Base-by-base conservation (phyloP, 37 sponge, comb jelly and placozoan genomes). In the Theonella swinhoei region DNA sequence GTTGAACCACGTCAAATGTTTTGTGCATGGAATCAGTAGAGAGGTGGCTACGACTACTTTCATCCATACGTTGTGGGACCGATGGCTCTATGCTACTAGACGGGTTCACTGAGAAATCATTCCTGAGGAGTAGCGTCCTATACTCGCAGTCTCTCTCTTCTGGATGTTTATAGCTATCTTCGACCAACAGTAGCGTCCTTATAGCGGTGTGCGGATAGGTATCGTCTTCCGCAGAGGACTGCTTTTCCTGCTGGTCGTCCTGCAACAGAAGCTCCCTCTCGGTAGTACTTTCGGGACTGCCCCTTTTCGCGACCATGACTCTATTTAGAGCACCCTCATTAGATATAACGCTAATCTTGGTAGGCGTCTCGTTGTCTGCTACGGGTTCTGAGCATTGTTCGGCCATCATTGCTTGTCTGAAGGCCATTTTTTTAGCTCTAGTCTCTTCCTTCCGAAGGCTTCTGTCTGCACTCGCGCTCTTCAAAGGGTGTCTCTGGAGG, bases 401-500 rank as follows among this genome's bases (percentile, higher is more conserved):
- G 64, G 26, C 9, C 4, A 28, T 28, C 3, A 63, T 28, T n/a
- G 64, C 64, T 63, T 28, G 60, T 58, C 60, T n/a, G n/a, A n/a
- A n/a, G n/a, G n/a, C 60, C 19, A 11, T 58, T 58, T 58, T 5
- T 63, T n/a, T 63, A 5, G 26, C 64, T 63, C 26, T 28, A 63
- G 64, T n/a, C 26, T 63, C 3, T 47, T 81, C 81, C 24, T 4
- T 31, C 0, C 81, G 62, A 23, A 60, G 2, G 9, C 8, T 19
- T 35, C 78, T 61, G 38, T 77, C 64, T 24, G 30, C 31, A 11
- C 23, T 20, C n/a, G 7, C 22, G 17, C 60, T 8, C 20, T 81
- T 54, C 72, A 81, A 26, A 7, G 62, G n/a, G 38, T 81, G 81
- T 38, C 70, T 81, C 62, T 39, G 9, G 34, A 84, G 58, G 3